Evolutionary conservation across 2,888 invertebrate species (phyloP).

Genomic region (Melieria crassipennis): DNA sequence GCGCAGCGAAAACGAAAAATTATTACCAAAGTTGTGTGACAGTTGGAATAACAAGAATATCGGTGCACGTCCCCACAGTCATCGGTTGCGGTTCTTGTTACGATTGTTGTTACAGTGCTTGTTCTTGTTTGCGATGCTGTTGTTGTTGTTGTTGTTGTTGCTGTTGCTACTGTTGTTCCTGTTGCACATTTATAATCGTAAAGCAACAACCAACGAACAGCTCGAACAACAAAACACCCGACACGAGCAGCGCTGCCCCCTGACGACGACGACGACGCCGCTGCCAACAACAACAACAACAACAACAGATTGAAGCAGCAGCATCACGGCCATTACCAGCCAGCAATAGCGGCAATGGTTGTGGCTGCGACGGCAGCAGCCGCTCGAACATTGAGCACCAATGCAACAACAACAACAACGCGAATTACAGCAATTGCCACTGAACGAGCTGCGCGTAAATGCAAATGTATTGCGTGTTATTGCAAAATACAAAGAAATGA

Average conservation of each 20-base stretch:
- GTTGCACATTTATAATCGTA: constrained; percentile 39
- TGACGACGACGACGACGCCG: background rate
- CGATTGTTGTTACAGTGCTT: constrained; percentile 14
- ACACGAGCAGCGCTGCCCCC: too few species aligned
- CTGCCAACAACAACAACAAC: constrained; percentile 23
- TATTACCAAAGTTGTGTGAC: constrained; percentile 55
- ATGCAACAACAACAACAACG: constrained; percentile 23
- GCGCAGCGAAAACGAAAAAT: constrained; percentile 42
- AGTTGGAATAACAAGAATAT: constrained; percentile 52
- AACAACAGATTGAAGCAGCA: constrained; percentile 8
- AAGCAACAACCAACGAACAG: constrained; percentile 22
- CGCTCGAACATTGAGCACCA: background rate
- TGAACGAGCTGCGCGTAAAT: background rate
- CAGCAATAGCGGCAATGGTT: constrained; percentile 13
- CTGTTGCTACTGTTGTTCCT: constrained; percentile 29
- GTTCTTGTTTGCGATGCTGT: background rate
- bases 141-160: constrained; percentile 22
- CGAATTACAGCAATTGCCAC: constrained; percentile 2
- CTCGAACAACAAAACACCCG: background rate
- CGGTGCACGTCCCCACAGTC: constrained; percentile 11
- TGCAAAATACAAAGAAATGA: constrained; percentile 18
- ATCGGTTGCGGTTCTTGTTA: background rate
- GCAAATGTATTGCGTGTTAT: constrained; percentile 25
- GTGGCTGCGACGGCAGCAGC: background rate
- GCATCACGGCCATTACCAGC: background rate